A percentile compares a stretch with the other conserved stretches of the same genome.
These are phyloP conservation scores for Mus pahari DNA, from an alignment of 2,113 vertebrate genomes.

Conservation along the genomic window DNA sequence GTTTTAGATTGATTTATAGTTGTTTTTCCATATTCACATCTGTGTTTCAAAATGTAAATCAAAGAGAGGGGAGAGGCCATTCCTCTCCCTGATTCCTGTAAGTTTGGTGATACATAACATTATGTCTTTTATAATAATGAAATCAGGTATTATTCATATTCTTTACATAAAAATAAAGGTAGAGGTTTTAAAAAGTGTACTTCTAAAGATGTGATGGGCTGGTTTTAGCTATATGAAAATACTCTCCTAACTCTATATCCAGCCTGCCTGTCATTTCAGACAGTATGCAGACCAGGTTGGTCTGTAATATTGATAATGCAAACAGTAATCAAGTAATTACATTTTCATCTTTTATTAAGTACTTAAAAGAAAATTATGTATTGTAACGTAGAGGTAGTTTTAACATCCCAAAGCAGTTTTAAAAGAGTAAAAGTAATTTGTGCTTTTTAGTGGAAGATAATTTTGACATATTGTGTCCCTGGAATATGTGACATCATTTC, in stretches of 20 bases:
- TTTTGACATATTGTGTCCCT: not conserved
- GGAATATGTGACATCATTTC: not conserved
- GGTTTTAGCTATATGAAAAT: constrained; percentile 13
- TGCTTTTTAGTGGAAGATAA: not conserved
- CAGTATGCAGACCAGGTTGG: not conserved
- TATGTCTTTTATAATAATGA: not conserved
- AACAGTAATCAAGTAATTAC: too few relatives aligned
- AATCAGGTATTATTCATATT: constrained; percentile 18
- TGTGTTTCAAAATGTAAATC: constrained; percentile 50
- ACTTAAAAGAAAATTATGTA: not conserved
- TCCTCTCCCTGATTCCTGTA: not conserved
- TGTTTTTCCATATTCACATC: not conserved
- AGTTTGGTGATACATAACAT: not conserved
- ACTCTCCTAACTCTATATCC: not conserved
- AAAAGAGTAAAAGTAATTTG: not conserved
- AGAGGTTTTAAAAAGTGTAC: constrained; percentile 28
- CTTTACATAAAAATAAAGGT: constrained; percentile 31
- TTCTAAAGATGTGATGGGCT: not conserved
- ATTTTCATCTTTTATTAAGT: not conserved
- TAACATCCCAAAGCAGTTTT: not conserved
- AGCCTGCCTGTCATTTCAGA: not conserved
- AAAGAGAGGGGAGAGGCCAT: rapidly evolving
- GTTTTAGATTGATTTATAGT: constrained; percentile 39
- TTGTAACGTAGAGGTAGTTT: not conserved
- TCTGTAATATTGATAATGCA: not conserved